phyloP scores from a whole-genome alignment of 2,888 invertebrate genomes.

The Leuctra nigra region DNA sequence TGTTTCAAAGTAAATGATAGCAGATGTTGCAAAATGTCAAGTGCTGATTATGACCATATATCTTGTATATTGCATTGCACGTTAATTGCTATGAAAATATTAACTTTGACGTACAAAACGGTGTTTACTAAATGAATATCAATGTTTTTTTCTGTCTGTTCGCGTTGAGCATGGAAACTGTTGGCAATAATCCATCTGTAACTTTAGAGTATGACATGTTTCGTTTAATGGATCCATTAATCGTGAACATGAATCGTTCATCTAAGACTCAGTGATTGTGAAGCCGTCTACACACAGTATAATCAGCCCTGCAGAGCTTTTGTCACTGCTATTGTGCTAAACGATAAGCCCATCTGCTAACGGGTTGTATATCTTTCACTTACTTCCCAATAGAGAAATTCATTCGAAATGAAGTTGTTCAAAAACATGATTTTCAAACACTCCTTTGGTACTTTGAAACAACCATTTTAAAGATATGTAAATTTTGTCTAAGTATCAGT shows the following conservation, averaged over 20 bases:
- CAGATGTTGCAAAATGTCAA: slow-evolving; percentile 17
- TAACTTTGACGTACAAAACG: slow-evolving; percentile 11
- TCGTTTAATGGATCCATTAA: slow-evolving; percentile 9
- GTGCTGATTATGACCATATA: slow-evolving; percentile 5
- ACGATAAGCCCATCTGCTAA: neutral
- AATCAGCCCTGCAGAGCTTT: neutral
- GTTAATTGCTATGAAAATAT: slow-evolving; percentile 28
- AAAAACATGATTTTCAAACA: no score
- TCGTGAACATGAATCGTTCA: neutral
- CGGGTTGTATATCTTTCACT: no score
- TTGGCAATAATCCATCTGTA: no score
- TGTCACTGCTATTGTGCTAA: neutral
- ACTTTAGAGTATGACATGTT: no score
- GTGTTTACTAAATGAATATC: neutral
- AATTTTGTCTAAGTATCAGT: no score
- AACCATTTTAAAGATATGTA: no score
- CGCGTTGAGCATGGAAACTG: neutral
- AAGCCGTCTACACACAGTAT: neutral
- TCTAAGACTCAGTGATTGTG: neutral
- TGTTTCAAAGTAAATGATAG: neutral
- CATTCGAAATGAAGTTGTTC: neutral
- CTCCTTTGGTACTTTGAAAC: no score
- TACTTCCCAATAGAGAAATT: neutral
- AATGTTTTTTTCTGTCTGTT: no score
- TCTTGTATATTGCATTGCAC: slow-evolving; percentile 9